These are phyloP conservation scores for Acanthococcus lagerstroemiae DNA, from an alignment of 2,888 invertebrate species.

Conservation along the genomic window DNA sequence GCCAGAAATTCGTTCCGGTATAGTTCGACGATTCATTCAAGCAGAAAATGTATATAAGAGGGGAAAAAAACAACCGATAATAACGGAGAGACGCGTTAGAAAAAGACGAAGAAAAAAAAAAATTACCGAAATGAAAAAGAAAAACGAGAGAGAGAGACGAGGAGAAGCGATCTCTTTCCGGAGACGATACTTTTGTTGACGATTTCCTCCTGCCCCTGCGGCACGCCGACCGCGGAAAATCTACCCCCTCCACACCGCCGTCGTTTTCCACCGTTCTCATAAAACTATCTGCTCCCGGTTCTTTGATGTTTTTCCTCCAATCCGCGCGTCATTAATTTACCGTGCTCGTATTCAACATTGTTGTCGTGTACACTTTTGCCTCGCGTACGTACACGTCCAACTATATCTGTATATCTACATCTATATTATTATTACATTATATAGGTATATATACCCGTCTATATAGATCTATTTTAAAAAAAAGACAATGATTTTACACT, in stretches of 20 bases:
- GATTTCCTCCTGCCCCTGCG: slow-evolving; percentile 15
- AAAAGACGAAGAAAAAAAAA: not conserved
- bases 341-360: no score
- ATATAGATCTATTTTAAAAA: no score
- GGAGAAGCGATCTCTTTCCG: not conserved
- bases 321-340: no score
- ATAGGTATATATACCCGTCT: no score
- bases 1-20: slow-evolving; percentile 24
- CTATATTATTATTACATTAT: not conserved
- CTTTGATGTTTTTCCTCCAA: no score
- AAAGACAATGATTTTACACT: slow-evolving; percentile 26
- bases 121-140: no score
- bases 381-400: slow-evolving; percentile 10
- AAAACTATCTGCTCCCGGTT: no score
- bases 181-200: slow-evolving; percentile 7
- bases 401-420: not conserved
- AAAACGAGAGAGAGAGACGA: slow-evolving; percentile 5
- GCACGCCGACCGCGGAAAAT: not conserved
- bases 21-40: slow-evolving; percentile 26
- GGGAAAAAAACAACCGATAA: slow-evolving; percentile 22
- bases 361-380: no score
- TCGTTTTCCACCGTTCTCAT: slow-evolving; percentile 11
- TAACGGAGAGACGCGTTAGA: slow-evolving; percentile 5
- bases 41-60: slow-evolving; percentile 20
- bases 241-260: not conserved